A percentile compares a stretch with the other conserved stretches of the same genome.
Conservation (phyloP, 2,888 invertebrate genomes). For the Campoplex nolae region DNA sequence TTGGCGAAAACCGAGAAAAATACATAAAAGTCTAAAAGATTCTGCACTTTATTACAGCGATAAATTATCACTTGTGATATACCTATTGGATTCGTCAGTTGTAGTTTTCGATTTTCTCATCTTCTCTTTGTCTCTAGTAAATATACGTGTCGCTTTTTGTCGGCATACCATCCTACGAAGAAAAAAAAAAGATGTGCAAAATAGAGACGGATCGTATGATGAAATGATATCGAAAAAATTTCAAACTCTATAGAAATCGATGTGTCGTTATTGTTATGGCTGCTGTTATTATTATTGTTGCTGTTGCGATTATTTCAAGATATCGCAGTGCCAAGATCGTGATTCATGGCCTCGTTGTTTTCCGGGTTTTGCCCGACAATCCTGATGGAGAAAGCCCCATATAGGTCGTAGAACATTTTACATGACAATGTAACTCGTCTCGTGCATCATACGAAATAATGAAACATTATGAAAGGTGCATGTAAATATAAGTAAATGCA, state of each 20-base stretch:
- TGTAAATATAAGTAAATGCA: not conserved
- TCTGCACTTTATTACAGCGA: conserved; percentile 35
- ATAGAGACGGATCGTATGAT: conserved; percentile 29
- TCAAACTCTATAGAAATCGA: not conserved
- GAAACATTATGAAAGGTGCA: conserved; percentile 3
- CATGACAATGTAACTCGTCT: conserved; percentile 31
- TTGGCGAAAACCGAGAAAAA: conserved; percentile 43
- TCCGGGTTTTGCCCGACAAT: conserved; percentile 21
- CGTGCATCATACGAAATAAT: conserved; percentile 42
- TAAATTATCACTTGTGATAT: conserved; percentile 22
- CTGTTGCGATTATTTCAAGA: conserved; percentile 23
- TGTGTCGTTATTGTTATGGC: not conserved
- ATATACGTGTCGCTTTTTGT: conserved; percentile 93
- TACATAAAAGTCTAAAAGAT: conserved; percentile 21
- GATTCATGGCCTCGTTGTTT: conserved; percentile 41
- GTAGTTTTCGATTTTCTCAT: conserved; percentile 45
- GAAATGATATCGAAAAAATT: not conserved
- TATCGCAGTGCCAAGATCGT: conserved; percentile 30
- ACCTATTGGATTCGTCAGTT: conserved; percentile 57
- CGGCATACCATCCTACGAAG: conserved; percentile 81
- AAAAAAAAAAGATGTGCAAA: conserved; percentile 74
- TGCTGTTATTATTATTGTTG: not conserved
- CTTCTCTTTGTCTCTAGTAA: conserved; percentile 86
- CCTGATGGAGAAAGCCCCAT: not conserved
- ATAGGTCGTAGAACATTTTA: conserved; percentile 30